phyloP scores from a whole-genome alignment of 1,140 invertebrate genomes.

The Aleiodes sp. region DNA sequence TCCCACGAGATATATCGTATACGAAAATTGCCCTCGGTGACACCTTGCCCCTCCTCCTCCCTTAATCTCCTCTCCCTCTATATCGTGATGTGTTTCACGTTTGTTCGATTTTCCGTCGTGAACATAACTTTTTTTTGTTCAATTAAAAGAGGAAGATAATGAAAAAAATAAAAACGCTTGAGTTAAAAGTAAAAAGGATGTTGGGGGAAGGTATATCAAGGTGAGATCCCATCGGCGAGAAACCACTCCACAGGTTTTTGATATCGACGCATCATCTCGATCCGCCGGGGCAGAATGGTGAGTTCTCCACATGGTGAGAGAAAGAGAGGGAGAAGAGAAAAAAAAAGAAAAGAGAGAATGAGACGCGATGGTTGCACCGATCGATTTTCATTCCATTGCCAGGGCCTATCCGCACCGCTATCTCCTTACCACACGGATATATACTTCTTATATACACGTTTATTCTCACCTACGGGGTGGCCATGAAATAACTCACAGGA shows the following conservation, averaged over 20 bases:
- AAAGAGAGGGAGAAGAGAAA: no score
- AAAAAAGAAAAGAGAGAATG: neutral
- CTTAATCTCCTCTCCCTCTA: no score
- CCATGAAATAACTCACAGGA: conserved; percentile 37
- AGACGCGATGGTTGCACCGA: conserved; percentile 40
- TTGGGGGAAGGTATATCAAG: neutral
- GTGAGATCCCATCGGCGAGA: conserved; percentile 45
- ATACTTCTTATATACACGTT: conserved; percentile 42
- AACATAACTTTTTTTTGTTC: neutral
- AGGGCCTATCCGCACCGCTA: conserved; percentile 55
- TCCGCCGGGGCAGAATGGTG: conserved; percentile 50
- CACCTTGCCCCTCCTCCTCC: conserved; percentile 14
- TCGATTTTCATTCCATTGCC: conserved; percentile 64
- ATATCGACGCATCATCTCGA: conserved; percentile 67
- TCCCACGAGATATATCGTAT: conserved; percentile 21
- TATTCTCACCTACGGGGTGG: conserved; percentile 48
- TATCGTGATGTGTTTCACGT: neutral
- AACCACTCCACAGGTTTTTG: conserved; percentile 62
- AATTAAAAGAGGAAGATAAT: neutral
- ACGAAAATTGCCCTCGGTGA: conserved; percentile 24
- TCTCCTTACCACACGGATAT: conserved; percentile 52
- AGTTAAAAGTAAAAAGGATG: neutral
- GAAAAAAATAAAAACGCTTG: neutral
- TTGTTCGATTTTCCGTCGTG: neutral
- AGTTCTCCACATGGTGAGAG: conserved; percentile 38